Base-by-base conservation (phyloP, 2,113 vertebrate species). In the Xenopus laevis region DNA sequence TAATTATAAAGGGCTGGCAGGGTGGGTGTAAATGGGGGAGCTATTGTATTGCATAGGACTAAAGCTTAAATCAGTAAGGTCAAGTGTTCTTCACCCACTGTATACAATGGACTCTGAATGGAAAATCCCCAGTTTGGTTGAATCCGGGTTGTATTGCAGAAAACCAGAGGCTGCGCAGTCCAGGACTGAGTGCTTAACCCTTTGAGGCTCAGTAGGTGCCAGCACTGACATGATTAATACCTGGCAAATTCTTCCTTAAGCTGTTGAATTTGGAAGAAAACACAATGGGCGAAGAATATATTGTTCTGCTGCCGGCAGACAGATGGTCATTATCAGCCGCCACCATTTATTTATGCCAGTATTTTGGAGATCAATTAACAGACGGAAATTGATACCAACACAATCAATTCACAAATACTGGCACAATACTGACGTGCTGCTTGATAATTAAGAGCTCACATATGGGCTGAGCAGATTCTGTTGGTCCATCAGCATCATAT, bases 321-420 rank as follows among this genome's bases (percentile, higher is more conserved):
- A 68, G 73, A 75, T 68, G 73, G 73, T 52, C 30, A 33, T 75
- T 75, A 75, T 44, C 30, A 45, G 6, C 40, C 40, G 20, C 4
- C 57, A n/a, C 23, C 65, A 55, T 75, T 68, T 62, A 63, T 63
- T 53, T 20, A 47, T 44, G 68, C 73, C 57, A 17, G 33, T 23
- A 57, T 69, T 62, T 23, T 30, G 45, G 47, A 68, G 57, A 75
- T 63, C 58, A 75, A 68, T 68, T 68, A 44, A 68, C 73, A 75
- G 73, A 75, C 68, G 73, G 73, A 75, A 68, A 63, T 75, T 68
- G 73, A 75, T 75, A 68, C 40, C 65, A 68, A 62, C 45, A 50
- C 65, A 75, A 75, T 75, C 57, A 68, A 63, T 68, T 64, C 23
- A 27, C 18, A 9, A 27, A 13, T 8, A 12, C 47, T 27, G 30